Base-by-base conservation (phyloP, 2,113 vertebrate species). In the Panthera uncia region DNA sequence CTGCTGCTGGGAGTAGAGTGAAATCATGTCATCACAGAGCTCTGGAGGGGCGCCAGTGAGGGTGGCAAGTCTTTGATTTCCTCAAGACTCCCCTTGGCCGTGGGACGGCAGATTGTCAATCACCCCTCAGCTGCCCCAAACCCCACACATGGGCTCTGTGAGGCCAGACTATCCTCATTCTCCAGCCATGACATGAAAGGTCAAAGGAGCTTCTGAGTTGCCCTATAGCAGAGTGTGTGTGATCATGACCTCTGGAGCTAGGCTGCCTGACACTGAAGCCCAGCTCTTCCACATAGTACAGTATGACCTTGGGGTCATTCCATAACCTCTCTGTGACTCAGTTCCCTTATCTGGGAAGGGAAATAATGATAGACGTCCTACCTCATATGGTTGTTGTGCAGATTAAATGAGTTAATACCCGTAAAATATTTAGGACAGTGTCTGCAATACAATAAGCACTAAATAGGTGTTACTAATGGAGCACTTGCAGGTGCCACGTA, bases 1-100 rank as follows among this genome's bases (percentile, higher is more conserved):
- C 88, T 98, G 97, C 95, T 96, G 73, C 94, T 79, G 97, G 76
- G 92, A 96, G 68, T 2, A 69, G 13, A 96, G 33, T 7, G 55
- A 65, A 87, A 71, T 36, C 33, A 1, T 31, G 19, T 65, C 13
- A 4, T 52, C 5, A 12, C 48, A 31, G 84, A 69, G 55, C 82
- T 79, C 13, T 7, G 31, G n/a, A 27, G 23, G 61, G 21, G 23
- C 0, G 27, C 36, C 0, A 0, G 11, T 50, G 4, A 50, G 31
- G 16, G 41, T 13, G 25, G 27, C 66, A 18, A 27, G 38, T 29
- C n/a, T 78, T 27, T 1, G 76, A n/a, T 69, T 55, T 96, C 41
- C 84, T 91, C 33, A 36, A 73, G 63, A 76, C 14, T 33, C 71
- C 52, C 31, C 69, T 63, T 84, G 29, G 68, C 11, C 19, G 21